Conservation (phyloP, 1,140 invertebrate species). For the Eriosoma lanigerum region DNA sequence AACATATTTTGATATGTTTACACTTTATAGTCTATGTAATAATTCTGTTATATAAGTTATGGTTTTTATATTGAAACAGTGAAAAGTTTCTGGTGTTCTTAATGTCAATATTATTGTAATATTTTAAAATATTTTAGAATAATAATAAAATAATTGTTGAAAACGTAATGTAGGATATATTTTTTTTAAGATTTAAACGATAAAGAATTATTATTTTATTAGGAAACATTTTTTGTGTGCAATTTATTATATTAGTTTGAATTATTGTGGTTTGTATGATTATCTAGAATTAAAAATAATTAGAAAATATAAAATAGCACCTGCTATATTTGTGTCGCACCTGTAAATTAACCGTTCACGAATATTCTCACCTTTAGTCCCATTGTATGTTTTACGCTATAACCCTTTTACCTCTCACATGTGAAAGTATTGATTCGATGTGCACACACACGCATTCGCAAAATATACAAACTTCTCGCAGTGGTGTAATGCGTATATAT, state of each 20-base stretch:
- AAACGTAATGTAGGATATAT: too few relatives aligned
- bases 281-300: neutral
- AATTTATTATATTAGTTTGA: neutral
- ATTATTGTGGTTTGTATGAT: neutral
- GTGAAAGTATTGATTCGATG: constrained; percentile 45
- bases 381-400: neutral
- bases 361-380: constrained; percentile 4
- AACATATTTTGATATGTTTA: too few relatives aligned
- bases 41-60: too few relatives aligned
- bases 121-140: too few relatives aligned
- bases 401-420: constrained; percentile 46
- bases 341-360: neutral
- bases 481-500: constrained; percentile 23
- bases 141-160: too few relatives aligned
- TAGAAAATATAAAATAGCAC: neutral
- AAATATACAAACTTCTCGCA: constrained; percentile 5
- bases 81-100: too few relatives aligned
- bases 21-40: too few relatives aligned
- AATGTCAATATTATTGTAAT: too few relatives aligned
- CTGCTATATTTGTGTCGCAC: neutral
- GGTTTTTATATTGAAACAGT: too few relatives aligned
- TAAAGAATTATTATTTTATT: too few relatives aligned
- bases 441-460: neutral
- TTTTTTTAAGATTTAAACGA: too few relatives aligned
- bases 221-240: neutral